Percentiles rank a stretch among this genome's conserved stretches.
These are phyloP conservation scores for Clarias platycephalus DNA, from an alignment of 2,797 vertebrate genomes.

Conservation along the genomic window DNA sequence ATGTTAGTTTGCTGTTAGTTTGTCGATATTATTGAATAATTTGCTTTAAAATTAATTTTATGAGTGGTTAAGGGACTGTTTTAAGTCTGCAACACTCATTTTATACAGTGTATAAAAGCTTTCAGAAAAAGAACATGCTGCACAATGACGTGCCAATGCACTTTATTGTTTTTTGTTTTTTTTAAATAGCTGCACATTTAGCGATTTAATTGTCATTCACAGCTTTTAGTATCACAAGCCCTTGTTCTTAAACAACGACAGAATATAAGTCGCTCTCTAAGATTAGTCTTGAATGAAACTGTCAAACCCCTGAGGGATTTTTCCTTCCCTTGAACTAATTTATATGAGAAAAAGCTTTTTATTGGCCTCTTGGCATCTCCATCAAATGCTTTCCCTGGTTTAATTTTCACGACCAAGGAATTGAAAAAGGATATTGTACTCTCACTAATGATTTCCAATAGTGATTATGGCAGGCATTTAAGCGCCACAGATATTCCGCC, in stretches of 20 bases:
- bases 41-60: not conserved
- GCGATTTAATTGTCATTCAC: not conserved
- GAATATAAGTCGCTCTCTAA: not conserved
- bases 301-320: conserved; percentile 69
- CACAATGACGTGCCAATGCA: not conserved
- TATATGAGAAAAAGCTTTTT: conserved; percentile 65
- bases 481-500: conserved; percentile 5
- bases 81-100: not conserved
- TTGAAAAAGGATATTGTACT: conserved; percentile 71
- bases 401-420: conserved; percentile 65
- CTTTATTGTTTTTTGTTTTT: not conserved
- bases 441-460: conserved; percentile 72
- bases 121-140: not conserved
- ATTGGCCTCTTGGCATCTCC: conserved; percentile 69
- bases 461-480: conserved; percentile 60
- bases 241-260: not conserved
- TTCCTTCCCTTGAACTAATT: conserved; percentile 69
- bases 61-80: not conserved
- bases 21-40: not conserved
- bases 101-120: not conserved
- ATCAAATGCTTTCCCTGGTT: conserved; percentile 59
- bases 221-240: not conserved
- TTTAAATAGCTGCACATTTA: not conserved
- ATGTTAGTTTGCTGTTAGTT: not conserved
- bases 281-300: conserved; percentile 53